Evolutionary conservation across 1,140 invertebrate genomes (phyloP), one percentile per base, ranked within the genome.

Genomic region (Hormaphis cornu): DNA sequence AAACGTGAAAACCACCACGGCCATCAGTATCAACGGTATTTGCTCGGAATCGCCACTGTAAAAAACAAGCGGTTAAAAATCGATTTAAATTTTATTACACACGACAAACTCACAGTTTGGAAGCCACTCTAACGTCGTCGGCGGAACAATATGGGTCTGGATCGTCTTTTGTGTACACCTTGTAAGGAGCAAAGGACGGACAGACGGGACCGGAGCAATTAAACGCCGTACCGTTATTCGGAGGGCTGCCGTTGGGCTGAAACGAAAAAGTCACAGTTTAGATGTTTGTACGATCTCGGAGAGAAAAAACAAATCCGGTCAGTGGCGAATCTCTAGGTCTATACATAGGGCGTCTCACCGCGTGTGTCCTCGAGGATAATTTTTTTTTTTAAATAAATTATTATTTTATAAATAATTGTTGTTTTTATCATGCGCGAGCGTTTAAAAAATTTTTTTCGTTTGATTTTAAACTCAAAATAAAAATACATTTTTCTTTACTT

Each of bases 181-280:
- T 88, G 74, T 91, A 85, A 0, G 89, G 89, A 71, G 84, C 83
- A 42, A 91, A 86, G 0, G 81, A 74, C 0, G 95, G 93, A 76
- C 95, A 97, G 3, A 80, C 50, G 14, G 42, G 82, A 1, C 86
- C 82, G 0, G 93, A 92, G 76, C 95, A 98, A 72, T 92, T 92
- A 76, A 97, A 97, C 0, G 79, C 72, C 0, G 85, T 85, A 3
- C 83, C 81, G 72, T 86, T 87, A 22, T 66, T 82, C 80, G 54
- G 74, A 74, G 30, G 82, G 79, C 42, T 83, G 77, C 1, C 82
- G 82, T 53, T 83, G 81, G 81, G 84, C 74, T 53, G 76, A 75
- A 54, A 70, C 6, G 1, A 20, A 46, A 71, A 12, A 20, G n/a
- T n/a, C n/a, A 53, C 20, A 22, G 14, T 28, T 18, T 8, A 18